Conservation (phyloP, 2,797 vertebrate species). For the Lagorchestes hirsutus region DNA sequence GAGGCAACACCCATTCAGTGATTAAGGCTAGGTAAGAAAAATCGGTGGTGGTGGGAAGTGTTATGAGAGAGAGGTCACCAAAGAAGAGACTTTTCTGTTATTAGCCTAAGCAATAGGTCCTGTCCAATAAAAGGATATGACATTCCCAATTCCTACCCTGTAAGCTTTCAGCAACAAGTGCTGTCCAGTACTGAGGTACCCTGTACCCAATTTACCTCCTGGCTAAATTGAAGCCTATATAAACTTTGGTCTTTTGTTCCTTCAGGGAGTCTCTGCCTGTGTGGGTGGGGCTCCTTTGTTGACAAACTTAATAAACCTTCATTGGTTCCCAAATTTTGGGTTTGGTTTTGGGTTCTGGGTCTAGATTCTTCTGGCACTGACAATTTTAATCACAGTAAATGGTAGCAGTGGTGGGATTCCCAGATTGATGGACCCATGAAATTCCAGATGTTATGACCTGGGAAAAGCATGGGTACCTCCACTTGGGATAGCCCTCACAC, state of each 20-base stretch:
- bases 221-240: background rate
- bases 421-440: background rate
- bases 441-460: background rate
- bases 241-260: background rate
- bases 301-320: background rate
- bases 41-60: no score
- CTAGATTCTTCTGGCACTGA: background rate
- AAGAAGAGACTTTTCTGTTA: background rate
- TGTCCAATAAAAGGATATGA: background rate
- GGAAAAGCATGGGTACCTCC: background rate
- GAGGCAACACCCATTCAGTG: no score
- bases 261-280: background rate
- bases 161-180: background rate
- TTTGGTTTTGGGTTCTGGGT: background rate
- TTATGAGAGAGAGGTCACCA: background rate
- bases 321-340: background rate
- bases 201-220: background rate
- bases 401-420: background rate
- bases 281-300: background rate
- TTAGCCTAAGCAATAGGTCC: background rate
- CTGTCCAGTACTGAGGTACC: background rate
- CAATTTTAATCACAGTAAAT: background rate
- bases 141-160: background rate
- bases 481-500: background rate
- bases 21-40: no score